Percentiles rank a stretch among this genome's conserved stretches.
Evolutionary conservation across 2,797 vertebrate species (phyloP).

Genomic region (Australoheros facetus): DNA sequence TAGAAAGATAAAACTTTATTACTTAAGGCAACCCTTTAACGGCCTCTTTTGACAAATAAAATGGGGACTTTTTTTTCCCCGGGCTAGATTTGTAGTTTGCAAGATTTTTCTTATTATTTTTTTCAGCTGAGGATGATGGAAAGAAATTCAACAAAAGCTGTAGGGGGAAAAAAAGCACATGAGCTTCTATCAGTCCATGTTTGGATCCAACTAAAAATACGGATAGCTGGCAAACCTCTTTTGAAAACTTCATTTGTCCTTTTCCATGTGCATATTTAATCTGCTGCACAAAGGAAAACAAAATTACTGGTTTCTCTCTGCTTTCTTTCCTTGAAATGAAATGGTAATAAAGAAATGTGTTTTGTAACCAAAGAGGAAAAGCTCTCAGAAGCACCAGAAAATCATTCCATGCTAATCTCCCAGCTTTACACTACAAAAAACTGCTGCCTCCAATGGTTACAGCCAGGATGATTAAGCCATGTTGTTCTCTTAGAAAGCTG

Average conservation of each 20-base stretch:
- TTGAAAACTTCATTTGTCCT: neutral
- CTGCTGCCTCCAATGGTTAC: slow-evolving; percentile 18
- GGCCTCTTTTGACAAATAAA: too few species aligned
- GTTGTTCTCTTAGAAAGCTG: slow-evolving; percentile 14
- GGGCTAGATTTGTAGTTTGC: neutral
- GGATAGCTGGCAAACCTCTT: neutral
- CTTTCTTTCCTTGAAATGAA: neutral
- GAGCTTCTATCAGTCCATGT: neutral
- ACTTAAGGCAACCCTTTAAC: too few species aligned
- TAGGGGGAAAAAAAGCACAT: neutral
- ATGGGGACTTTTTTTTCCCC: too few species aligned
- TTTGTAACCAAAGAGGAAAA: slow-evolving; percentile 26
- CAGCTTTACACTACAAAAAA: slow-evolving; percentile 39
- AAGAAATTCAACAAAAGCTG: neutral
- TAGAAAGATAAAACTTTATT: too few species aligned
- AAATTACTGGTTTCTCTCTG: neutral
- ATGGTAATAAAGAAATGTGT: neutral
- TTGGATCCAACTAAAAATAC: neutral
- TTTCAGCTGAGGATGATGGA: neutral
- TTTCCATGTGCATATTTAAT: slow-evolving; percentile 19
- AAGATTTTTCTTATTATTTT: neutral
- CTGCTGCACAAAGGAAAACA: neutral
- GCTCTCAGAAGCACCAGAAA: slow-evolving; percentile 12
- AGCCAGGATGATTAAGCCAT: slow-evolving; percentile 16
- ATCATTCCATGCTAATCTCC: slow-evolving; percentile 41